These are phyloP conservation scores for Intellagama lesueurii DNA, from an alignment of 2,797 vertebrate genomes.

Conservation along the genomic window DNA sequence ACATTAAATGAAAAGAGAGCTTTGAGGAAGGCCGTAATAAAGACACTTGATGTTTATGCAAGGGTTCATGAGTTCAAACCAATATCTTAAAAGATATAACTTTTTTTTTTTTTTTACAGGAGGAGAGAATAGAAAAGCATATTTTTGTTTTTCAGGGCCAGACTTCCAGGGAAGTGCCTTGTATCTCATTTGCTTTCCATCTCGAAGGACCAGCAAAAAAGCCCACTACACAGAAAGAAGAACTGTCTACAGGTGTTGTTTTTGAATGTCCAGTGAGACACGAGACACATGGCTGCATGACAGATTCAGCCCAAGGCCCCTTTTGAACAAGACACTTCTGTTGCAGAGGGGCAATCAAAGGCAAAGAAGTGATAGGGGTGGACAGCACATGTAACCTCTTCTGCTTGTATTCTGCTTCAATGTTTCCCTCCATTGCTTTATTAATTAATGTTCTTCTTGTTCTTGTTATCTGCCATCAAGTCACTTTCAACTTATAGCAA, in stretches of 20 bases:
- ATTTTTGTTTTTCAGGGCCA: constrained; percentile 5
- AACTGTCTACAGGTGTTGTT: neutral
- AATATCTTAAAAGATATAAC: neutral
- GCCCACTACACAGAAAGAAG: neutral
- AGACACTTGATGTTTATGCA: constrained; percentile 53
- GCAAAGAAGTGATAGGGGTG: neutral
- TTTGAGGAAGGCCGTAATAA: constrained; percentile 44
- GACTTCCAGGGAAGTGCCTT: neutral
- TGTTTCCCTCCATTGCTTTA: neutral
- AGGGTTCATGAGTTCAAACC: constrained; percentile 52
- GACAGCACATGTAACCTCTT: neutral
- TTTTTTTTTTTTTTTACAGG: constrained; percentile 52
- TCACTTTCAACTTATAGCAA: too few species aligned
- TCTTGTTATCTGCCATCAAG: too few species aligned
- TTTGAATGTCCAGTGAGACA: neutral
- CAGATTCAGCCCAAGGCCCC: neutral
- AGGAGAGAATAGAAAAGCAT: constrained; percentile 48
- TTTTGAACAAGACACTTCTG: neutral
- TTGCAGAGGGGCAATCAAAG: neutral
- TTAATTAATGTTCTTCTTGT: neutral
- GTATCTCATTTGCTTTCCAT: neutral
- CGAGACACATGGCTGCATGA: neutral
- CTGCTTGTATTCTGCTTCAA: too few species aligned
- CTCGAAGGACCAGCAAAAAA: neutral
- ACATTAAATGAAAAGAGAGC: constrained; percentile 67